Evolutionary conservation across 1,140 invertebrate genomes (phyloP), one percentile per base, ranked within the genome.

Genomic region (Penaeus japonicus): DNA sequence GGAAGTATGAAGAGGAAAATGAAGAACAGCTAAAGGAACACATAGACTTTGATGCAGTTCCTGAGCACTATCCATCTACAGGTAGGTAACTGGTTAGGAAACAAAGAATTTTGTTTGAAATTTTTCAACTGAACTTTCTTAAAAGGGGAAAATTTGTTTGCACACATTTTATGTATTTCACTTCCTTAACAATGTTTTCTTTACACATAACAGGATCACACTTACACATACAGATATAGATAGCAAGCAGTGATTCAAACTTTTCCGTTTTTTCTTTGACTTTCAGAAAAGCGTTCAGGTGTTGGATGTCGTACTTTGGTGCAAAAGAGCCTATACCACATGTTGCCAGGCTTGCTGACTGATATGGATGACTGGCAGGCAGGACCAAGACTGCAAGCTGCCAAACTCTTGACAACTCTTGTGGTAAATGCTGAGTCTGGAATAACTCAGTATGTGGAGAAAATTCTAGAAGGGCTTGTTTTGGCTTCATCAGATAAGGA

Each of bases 401-500:
- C 81, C 27, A 82, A 77, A 55, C 81, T 88, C n/a, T 75, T 88
- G 20, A 59, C 87, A 32, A 65, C 73, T 12, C 70, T 88, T 5
- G 65, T 88, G n/a, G 55, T 88, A 10, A 82, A 82, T 78, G 87
- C 87, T 24, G 87, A 88, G 18, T 22, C 22, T n/a, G 81, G 81
- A 62, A 75, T 82, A 73, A 88, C 87, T 35, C 87, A 88, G 70
- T 88, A 88, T 84, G 87, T 73, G n/a, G 87, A 88, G n/a, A 83
- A 83, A 59, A 47, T 88, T 22, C 70, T 88, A 2, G 39, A 39
- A 15, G 87, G 62, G 0, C 87, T 88, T 22, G 4, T 53, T 27
- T 59, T 88, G 22, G 87, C 80, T 17, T 80, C 87, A 2, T 54
- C 70, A 27, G 87, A 88, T 55, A 83, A 53, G 47, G 87, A 88